Evolutionary conservation across 2,113 vertebrate species (phyloP).

Genomic region (Mesitornis unicolor): DNA sequence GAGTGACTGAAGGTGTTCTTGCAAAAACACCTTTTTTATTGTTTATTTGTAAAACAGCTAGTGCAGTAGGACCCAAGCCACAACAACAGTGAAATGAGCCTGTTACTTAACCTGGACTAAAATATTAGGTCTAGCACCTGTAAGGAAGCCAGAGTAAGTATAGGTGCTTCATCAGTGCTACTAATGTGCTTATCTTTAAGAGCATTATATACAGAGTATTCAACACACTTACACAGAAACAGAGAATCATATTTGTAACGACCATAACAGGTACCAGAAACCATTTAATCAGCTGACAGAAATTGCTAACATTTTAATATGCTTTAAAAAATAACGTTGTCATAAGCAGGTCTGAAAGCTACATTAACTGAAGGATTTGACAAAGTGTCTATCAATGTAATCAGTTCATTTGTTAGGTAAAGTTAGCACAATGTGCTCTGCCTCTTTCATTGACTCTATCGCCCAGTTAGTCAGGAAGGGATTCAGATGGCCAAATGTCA

Average conservation of each 20-base stretch:
- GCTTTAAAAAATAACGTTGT: background rate
- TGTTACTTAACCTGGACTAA: background rate
- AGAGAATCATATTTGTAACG: background rate
- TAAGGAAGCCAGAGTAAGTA: background rate
- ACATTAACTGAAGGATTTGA: background rate
- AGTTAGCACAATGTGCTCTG: background rate
- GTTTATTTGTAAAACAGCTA: background rate
- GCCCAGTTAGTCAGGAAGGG: background rate
- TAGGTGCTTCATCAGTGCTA: background rate
- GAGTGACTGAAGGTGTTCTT: background rate
- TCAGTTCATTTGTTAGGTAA: background rate
- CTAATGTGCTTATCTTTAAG: slow-evolving; percentile 4
- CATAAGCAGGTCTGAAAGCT: background rate
- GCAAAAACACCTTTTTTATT: background rate
- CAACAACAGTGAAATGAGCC: background rate
- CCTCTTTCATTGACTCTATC: too few relatives aligned
- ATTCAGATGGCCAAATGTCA: background rate
- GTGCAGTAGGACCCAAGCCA: background rate
- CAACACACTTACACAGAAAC: background rate
- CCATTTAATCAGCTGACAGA: background rate
- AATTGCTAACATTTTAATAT: background rate
- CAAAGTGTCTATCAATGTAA: background rate
- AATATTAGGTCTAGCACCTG: background rate
- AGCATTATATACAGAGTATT: background rate
- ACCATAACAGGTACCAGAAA: background rate